Evolutionary conservation across 2,113 vertebrate species (phyloP), one percentile per base, ranked within the genome.

Genomic region (Gnathonemus longibarbis): DNA sequence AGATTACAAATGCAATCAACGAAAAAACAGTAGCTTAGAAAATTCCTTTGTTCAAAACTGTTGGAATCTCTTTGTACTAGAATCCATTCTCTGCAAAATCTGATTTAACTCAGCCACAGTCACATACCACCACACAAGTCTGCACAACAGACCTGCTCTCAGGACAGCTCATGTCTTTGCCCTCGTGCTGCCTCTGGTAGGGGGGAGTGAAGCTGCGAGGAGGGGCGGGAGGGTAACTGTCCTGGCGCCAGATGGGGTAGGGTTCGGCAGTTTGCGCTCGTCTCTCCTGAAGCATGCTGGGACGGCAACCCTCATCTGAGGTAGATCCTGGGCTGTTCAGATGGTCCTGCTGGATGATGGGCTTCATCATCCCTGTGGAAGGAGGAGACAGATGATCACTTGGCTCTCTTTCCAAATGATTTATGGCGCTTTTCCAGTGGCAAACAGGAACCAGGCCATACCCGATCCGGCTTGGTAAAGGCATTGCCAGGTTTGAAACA

Each of bases 351-450:
- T 97, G 97, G 93, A 97, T 94, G 92, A 97, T 91, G n/a, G 98
- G 96, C 91, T 99, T 99, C 96, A 98, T 97, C 92, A 98, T 95
- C 93, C 98, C 98, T 97, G 92, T 17, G 62, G 62, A 66, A 89
- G 3, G 90, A 90, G 88, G 31, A 15, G 84, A 8, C 45, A 42
- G 62, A 9, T 8, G 35, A 58, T 2, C 11, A 74, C 49, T 31
- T 3, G 27, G 48, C 46, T 1, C 31, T 31, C 2, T 52, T 11
- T 42, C 49, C 45, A 35, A 35, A 35, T 35, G 5, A 4, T 17
- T 17, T 49, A 42, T 66, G 62, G 24, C 19, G 0, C 62, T 66
- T 66, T 31, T 27, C 62, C 62, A 66, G n/a, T 66, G 62, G n/a
- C 10, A 31, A 27, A 70, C 62, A 27, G 27, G 27, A 31, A 70